Evolutionary conservation across 2,113 vertebrate genomes (phyloP).

Genomic region (Cyprinodon tularosa): DNA sequence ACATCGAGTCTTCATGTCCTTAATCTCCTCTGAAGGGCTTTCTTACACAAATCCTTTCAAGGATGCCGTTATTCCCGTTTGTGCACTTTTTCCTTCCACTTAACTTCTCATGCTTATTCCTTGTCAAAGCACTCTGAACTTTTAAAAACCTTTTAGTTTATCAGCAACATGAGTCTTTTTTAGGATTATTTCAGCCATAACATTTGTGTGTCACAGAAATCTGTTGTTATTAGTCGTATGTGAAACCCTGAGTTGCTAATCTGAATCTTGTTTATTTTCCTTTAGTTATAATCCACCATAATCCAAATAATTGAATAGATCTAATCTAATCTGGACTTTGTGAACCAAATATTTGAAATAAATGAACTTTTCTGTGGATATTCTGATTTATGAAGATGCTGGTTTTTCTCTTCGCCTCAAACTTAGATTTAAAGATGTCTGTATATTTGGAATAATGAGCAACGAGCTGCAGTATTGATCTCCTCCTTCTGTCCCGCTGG

Average conservation of each 20-base stretch:
- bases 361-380: not conserved
- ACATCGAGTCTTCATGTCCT: not conserved
- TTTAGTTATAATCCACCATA: not conserved
- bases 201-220: no score
- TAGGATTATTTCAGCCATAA: no score
- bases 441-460: conserved; percentile 48
- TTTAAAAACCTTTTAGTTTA: no score
- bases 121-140: not conserved
- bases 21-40: not conserved
- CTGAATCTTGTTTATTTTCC: not conserved
- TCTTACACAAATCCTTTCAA: not conserved
- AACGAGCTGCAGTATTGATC: conserved; percentile 13
- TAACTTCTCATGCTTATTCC: not conserved
- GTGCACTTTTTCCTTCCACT: not conserved
- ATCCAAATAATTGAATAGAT: not conserved
- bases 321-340: not conserved
- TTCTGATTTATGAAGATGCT: not conserved
- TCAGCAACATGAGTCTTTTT: no score
- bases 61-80: not conserved
- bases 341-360: not conserved
- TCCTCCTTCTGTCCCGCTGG: conserved; percentile 16
- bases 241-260: no score
- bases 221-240: no score
- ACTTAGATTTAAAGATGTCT: conserved; percentile 11
- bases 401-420: not conserved